Base-by-base conservation (phyloP, 1,140 invertebrate species). In the Kradibia gibbosae region DNA sequence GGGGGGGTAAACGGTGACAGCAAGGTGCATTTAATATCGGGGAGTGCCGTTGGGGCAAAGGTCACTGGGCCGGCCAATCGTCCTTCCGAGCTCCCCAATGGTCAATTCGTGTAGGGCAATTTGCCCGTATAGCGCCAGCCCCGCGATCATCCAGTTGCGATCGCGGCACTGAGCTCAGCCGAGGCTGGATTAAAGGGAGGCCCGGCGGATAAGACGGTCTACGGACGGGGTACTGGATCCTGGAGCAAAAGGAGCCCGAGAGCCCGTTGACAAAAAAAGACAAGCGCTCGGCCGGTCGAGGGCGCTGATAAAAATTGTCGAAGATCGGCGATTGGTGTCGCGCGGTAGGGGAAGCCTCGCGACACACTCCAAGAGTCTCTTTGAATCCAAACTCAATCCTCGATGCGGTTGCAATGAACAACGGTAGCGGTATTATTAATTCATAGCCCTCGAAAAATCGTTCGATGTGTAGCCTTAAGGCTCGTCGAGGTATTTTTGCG, bases 71-170 rank as follows among this genome's bases (percentile, higher is more conserved):
- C 39, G 22, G 13, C 0, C 48, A 55, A 45, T 71, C 28, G 67
- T 22, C 60, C 11, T 3, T 1, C 57, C 34, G 10, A 20, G 4
- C 39, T 71, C 11, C 11, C n/a, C n/a, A 65, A 65, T 34, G 15
- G 31, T 13, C 28, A 65, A 3, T 15, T 65, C 31, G 31, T 36
- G 1, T n/a, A 36, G 31, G 1, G 28, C 39, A 62, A 76, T 42
- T 76, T 60, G 55, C 39, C 60, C 15, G 28, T 20, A 57, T 7
- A 5, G 36, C 36, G 55, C 20, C 39, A 60, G 8, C 48, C 55
- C 73, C 48, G 55, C 50, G 53, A 74, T 74, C 57, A 34, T 55
- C 34, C 50, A 72, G 22, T 72, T 72, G 70, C 42, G 10, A 45
- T 3, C 53, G 22, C 1, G 25, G 53, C 53, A n/a, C n/a, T n/a